Base-by-base conservation (phyloP, 1,140 invertebrate species). In the Ceratina japonica region DNA sequence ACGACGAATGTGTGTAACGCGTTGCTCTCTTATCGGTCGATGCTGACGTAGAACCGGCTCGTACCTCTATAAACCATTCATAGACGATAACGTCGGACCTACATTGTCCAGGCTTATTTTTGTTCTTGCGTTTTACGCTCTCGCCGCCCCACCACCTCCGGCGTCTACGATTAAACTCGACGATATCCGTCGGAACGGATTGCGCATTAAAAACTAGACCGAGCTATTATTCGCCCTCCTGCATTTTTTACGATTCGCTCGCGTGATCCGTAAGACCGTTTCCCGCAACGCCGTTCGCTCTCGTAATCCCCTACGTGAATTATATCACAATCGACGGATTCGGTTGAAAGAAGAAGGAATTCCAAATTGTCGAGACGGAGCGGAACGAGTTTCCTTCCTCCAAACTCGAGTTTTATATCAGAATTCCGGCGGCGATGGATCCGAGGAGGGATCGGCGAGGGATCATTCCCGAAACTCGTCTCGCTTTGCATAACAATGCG, bases 11-110 rank as follows among this genome's bases (percentile, higher is more conserved):
- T 80, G 78, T 84, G 73, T 74, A 79, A 79, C 81, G 70, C 82
- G 71, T 79, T 70, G 70, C 72, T 71, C 79, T 64, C 79, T 85
- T 85, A 85, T 85, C 83, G 83, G 79, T 84, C 83, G 79, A 85
- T 84, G 83, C 83, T 85, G 83, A 85, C 83, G 83, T 85, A 85
- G 82, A 75, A 68, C 18, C 74, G 24, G 52, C 75, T 81, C 65
- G 61, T 75, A 64, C 79, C 82, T 81, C 82, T 81, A 84, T 77
- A 73, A 77, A 75, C 82, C 82, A 85, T 85, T 84, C 83, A 84
- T 85, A 85, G 83, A 77, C 82, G 82, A 85, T 84, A 85, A 85
- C 82, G 59, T 58, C 70, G 54, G 24, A 66, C 79, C 62, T 83
- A 83, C 71, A 79, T 78, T 63, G 27, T 49, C 64, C 65, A 3